Base-by-base conservation (phyloP, 2,113 vertebrate species). In the Tapirus terrestris region DNA sequence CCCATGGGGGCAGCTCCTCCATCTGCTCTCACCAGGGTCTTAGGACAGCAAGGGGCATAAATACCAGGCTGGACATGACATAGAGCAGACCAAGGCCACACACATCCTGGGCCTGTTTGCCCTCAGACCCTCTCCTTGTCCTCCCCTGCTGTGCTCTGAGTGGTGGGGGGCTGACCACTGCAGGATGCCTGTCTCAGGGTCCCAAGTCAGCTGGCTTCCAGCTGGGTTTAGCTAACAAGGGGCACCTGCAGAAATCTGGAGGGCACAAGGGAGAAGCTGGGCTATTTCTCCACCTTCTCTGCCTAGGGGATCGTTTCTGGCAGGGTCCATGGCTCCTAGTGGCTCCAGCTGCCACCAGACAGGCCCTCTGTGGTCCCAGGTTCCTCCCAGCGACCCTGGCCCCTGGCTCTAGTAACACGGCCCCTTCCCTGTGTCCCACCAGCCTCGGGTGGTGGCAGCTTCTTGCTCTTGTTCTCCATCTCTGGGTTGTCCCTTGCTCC, bases 41-140 rank as follows among this genome's bases (percentile, higher is more conserved):
- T 17, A 36, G 72, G n/a, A 73, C n/a, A 56, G 72, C 56, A 21
- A 2, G 21, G 58, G 79, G 29, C 33, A 8, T 0, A 5, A 20
- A 27, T 17, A 16, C 27, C 13, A n/a, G 56, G 31, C 36, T 6
- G 0, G 33, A 56, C 5, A 0, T 6, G 61, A 86, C 48, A 13
- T 23, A 33, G 4, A 58, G n/a, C 18, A 53, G 29, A 58, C 9
- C 0, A 4, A 65, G n/a, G 21, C 10, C 81, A 18, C 0, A 0
- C 36, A 3, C 0, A 0, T 23, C 31, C 25, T n/a, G 6, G 51
- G 14, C 13, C 39, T 2, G 23, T 43, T 10, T 16, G 51, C 27
- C 73, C 21, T 61, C 56, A 21, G 67, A 29, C 17, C 23, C 0
- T 5, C 63, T 79, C 60, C 65, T n/a, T 1, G 0, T 6, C 56